These are phyloP conservation scores for Celastrina argiolus DNA, from an alignment of 2,888 invertebrate genomes.

Conservation along the genomic window DNA sequence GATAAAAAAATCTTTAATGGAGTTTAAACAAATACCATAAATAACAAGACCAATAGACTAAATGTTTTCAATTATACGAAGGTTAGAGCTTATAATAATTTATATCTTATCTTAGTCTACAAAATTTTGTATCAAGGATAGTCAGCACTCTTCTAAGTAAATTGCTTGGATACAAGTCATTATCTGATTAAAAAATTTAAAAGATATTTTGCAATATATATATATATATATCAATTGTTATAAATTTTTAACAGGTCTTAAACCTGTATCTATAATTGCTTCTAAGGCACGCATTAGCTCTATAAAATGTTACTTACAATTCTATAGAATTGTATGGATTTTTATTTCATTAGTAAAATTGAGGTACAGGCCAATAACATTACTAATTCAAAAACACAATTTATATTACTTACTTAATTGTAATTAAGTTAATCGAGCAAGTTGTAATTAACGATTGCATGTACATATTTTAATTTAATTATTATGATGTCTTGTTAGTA, in stretches of 20 bases:
- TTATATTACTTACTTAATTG: too few species aligned
- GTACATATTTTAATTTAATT: too few species aligned
- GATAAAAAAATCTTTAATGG: too few species aligned
- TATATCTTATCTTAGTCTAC: conserved; percentile 1
- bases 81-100: not conserved
- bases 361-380: too few species aligned
- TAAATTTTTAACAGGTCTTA: not conserved
- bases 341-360: too few species aligned
- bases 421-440: too few species aligned
- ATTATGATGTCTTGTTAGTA: too few species aligned
- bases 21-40: too few species aligned
- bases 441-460: too few species aligned
- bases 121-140: not conserved
- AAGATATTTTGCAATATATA: not conserved
- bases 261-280: not conserved
- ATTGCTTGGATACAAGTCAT: not conserved
- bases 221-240: too few species aligned
- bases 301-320: not conserved
- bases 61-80: not conserved
- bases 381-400: too few species aligned
- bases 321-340: too few species aligned
- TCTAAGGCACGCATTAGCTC: not conserved
- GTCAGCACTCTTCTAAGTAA: not conserved
- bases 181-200: not conserved
- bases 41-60: not conserved